These are phyloP conservation scores for Cyanocitta stelleri DNA, from an alignment of 2,113 vertebrate species.

Conservation along the genomic window DNA sequence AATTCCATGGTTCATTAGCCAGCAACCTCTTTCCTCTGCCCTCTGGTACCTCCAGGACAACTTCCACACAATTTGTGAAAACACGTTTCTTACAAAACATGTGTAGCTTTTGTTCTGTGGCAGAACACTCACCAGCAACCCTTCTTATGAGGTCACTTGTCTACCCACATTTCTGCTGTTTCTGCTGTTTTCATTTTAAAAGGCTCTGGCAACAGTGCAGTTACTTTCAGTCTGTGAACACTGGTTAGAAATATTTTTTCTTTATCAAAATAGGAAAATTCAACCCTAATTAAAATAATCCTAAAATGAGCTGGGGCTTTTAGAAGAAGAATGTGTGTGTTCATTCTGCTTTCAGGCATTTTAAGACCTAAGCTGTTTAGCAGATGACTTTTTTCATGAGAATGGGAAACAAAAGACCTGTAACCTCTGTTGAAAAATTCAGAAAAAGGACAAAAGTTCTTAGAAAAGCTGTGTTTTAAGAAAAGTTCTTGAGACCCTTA, in stretches of 20 bases:
- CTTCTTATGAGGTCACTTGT: neutral
- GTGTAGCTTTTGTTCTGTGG: neutral
- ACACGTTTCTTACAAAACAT: neutral
- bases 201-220: neutral
- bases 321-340: neutral
- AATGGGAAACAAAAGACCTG: neutral
- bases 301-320: neutral
- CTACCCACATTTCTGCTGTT: neutral
- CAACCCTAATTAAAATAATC: neutral
- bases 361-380: conserved; percentile 26
- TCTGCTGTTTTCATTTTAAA: neutral
- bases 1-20: neutral
- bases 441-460: neutral
- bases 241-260: neutral
- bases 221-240: neutral
- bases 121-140: neutral
- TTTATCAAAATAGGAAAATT: neutral
- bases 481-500: neutral
- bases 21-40: neutral
- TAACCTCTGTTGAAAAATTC: neutral
- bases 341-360: neutral
- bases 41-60: neutral
- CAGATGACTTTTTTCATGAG: conserved; percentile 17
- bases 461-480: neutral
- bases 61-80: neutral